Base-by-base conservation (phyloP, 1,140 invertebrate species). In the Pogonomyrmex californicus region DNA sequence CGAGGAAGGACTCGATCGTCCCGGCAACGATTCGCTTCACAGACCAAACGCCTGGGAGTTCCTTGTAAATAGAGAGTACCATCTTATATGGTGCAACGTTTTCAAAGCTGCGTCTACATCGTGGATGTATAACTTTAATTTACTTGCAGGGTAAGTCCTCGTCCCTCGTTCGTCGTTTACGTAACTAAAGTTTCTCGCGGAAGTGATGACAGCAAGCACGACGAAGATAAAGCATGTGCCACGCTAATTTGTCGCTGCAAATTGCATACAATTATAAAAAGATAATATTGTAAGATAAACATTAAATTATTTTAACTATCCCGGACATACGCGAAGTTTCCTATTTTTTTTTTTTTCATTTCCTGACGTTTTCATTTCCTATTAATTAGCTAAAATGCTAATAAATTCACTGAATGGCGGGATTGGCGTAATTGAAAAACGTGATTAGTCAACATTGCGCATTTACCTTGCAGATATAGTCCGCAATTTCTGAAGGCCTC, bases 91-190 rank as follows among this genome's bases (percentile, higher is more conserved):
- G 96, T 98, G 98, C 93, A 98, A 98, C 93, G 96, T 98, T 76
- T 98, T 98, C 94, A 98, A 98, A 96, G 98, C 98, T 12, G 98
- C 98, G 1, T 98, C 97, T 44, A 98, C 98, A 1, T 98, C 98
- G 0, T 98, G 98, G 98, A 98, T 98, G 97, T 98, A 98, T 94
- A 98, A 98, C 94, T 98, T 98, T 91, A 98, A 98, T 94, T 94
- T 98, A 76, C 96, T 98, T 91, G 97, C 97, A 17, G 97, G 97
- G 95, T 98, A 92, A 91, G 44, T 82, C 2, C 10, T 63, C 23
- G 23, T 23, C 0, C 23, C 23, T 23, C 23, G 23, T 30, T 54
- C 5, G 4, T 17, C 17, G n/a, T 71, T 54, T 58, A 14, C 12
- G 10, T 68, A 41, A 63, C 4, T 66, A 17, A 49, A 41, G 33